Percentiles rank a stretch among this genome's conserved stretches.
These are phyloP conservation scores for Sardinella longiceps DNA, from an alignment of 2,797 vertebrate genomes.

Conservation along the genomic window DNA sequence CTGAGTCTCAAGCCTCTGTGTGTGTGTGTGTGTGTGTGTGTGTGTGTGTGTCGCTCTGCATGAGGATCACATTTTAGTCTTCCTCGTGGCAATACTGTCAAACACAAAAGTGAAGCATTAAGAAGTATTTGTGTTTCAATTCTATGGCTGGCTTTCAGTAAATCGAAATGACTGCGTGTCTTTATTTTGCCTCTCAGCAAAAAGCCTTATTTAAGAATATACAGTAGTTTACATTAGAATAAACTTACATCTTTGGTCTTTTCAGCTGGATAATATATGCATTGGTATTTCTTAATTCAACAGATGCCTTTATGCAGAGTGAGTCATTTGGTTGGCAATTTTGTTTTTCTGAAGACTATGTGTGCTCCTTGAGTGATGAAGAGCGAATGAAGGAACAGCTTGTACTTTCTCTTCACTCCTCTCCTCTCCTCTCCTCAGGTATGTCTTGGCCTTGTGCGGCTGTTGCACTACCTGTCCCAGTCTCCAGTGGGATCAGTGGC, in stretches of 20 bases:
- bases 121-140: neutral
- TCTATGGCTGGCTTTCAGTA: neutral
- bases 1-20: neutral
- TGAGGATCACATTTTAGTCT: neutral
- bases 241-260: neutral
- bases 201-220: neutral
- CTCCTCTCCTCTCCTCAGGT: constrained; percentile 72
- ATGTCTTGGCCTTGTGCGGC: constrained; percentile 85
- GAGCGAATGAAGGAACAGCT: neutral
- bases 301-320: too few species aligned
- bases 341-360: too few species aligned
- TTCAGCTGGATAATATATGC: neutral
- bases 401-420: neutral
- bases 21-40: neutral
- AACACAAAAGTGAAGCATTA: neutral
- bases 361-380: neutral
- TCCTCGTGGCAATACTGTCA: neutral
- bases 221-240: too few species aligned
- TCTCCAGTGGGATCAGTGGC: constrained; percentile 88
- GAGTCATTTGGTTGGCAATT: too few species aligned
- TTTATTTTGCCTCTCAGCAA: neutral
- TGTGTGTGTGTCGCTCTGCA: neutral
- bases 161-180: neutral
- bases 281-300: neutral
- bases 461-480: constrained; percentile 86